Evolutionary conservation across 1,140 invertebrate genomes (phyloP).

Genomic region (Leptopilina boulardi): DNA sequence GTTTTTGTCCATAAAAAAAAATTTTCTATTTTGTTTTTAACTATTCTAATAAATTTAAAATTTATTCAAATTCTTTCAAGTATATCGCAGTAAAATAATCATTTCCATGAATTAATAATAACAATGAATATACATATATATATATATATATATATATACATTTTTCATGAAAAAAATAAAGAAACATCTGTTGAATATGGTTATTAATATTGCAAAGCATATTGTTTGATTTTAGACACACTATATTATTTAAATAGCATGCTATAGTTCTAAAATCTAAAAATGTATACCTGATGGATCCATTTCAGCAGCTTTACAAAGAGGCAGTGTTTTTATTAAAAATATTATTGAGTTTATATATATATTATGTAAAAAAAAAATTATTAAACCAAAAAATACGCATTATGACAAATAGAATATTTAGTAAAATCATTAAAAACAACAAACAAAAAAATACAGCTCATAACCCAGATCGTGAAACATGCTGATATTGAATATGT

Average conservation of each 20-base stretch:
- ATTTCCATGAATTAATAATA: too few species aligned
- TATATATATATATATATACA: too few species aligned
- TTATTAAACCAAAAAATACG: not conserved
- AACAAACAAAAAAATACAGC: not conserved
- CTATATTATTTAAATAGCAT: not conserved
- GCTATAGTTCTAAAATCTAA: not conserved
- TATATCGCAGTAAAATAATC: too few species aligned
- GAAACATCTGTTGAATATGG: not conserved
- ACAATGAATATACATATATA: too few species aligned
- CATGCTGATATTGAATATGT: not conserved
- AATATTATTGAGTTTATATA: too few species aligned
- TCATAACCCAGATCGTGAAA: not conserved
- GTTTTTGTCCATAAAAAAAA: too few species aligned
- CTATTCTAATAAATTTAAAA: too few species aligned
- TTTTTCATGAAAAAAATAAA: too few species aligned
- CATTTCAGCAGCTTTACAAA: slow-evolving; percentile 51
- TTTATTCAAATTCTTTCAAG: too few species aligned
- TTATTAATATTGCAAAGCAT: not conserved
- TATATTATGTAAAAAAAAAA: not conserved
- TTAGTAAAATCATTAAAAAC: not conserved
- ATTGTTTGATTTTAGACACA: not conserved
- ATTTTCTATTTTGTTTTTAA: too few species aligned
- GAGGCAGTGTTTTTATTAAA: not conserved
- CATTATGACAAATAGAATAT: not conserved
- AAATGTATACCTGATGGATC: slow-evolving; percentile 53